These are phyloP conservation scores for Heptranchias perlo DNA, from an alignment of 2,113 vertebrate genomes.

Conservation along the genomic window DNA sequence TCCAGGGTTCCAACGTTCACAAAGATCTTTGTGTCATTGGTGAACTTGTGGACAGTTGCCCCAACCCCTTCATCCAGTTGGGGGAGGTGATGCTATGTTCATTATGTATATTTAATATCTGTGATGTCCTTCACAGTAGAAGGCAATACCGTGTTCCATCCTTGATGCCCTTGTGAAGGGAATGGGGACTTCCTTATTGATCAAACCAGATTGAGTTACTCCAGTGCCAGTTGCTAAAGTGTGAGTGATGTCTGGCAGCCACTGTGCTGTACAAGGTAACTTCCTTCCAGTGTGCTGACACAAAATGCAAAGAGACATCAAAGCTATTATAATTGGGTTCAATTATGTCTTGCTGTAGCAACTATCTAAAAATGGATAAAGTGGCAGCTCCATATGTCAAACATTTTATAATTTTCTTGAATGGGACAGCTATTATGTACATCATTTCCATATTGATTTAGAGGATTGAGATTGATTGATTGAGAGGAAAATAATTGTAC, in stretches of 20 bases:
- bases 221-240: background rate
- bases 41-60: no score
- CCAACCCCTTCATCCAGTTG: background rate
- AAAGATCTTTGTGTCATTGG: no score
- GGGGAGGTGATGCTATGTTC: background rate
- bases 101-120: background rate
- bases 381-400: background rate
- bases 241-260: background rate
- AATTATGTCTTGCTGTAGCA: background rate
- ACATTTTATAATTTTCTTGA: background rate
- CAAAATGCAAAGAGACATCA: background rate
- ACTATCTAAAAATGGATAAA: background rate
- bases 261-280: background rate
- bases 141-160: background rate
- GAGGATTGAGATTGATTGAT: background rate
- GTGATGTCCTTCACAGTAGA: background rate
- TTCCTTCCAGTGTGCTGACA: background rate
- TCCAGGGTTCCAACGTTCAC: background rate
- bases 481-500: background rate
- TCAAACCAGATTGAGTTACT: background rate
- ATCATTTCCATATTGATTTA: background rate
- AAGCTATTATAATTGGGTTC: background rate
- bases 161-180: background rate
- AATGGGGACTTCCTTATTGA: background rate
- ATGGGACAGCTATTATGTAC: background rate